Conservation (phyloP, 2,888 invertebrate species). For the Aphidius colemani region DNA sequence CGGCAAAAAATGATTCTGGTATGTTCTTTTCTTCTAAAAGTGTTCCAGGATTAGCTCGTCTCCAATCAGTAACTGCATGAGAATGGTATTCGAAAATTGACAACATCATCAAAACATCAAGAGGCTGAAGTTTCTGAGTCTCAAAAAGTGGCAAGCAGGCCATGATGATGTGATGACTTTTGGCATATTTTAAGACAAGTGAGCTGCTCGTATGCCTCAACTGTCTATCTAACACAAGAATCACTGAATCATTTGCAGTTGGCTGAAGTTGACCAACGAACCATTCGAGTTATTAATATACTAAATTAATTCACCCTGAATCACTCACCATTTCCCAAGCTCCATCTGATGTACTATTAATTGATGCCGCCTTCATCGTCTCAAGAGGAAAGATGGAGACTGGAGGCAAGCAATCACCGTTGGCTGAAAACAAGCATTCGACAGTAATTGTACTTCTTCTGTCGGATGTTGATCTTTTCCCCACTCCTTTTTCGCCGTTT, state of each 20-base stretch:
- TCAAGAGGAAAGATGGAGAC: neutral
- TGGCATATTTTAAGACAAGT: neutral
- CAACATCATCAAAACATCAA: neutral
- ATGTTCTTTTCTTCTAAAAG: neutral
- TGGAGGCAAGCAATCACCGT: neutral
- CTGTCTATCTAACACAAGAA: neutral
- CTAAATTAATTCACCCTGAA: no score
- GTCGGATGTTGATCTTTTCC: neutral
- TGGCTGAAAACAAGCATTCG: neutral
- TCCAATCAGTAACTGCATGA: neutral
- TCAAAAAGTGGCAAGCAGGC: neutral
- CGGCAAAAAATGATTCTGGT: neutral
- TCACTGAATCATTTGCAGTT: neutral
- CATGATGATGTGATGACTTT: neutral
- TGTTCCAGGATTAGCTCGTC: neutral
- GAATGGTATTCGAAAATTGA: neutral
- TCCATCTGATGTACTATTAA: neutral
- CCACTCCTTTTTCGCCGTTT: neutral
- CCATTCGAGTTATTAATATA: no score
- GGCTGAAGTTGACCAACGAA: neutral
- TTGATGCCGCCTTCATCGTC: neutral
- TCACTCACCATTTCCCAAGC: neutral
- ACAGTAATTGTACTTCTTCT: neutral
- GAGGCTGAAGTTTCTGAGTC: neutral
- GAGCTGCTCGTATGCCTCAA: no score